phyloP scores from a whole-genome alignment of 1,140 invertebrate species.

The Tribolium madens region DNA sequence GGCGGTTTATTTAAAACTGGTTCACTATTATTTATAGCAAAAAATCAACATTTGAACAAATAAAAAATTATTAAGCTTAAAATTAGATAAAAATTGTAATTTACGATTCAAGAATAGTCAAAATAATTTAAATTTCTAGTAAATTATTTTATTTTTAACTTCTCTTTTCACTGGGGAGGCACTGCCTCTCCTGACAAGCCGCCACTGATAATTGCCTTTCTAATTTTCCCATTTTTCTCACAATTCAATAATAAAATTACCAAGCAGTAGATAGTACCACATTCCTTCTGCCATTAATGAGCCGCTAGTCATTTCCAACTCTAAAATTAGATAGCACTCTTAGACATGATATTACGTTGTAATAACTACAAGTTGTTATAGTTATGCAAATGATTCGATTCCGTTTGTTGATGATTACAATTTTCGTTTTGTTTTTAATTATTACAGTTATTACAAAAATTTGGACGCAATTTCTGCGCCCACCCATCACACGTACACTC shows the following conservation, averaged over 20 bases:
- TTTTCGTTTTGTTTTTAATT: neutral
- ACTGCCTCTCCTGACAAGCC: too few relatives aligned
- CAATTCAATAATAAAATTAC: constrained; percentile 17
- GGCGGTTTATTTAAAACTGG: too few relatives aligned
- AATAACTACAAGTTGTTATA: constrained; percentile 24
- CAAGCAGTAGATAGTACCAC: neutral
- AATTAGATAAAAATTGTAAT: too few relatives aligned
- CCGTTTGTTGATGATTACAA: constrained; percentile 10
- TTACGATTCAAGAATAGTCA: too few relatives aligned
- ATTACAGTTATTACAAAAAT: neutral
- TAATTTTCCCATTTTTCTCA: neutral
- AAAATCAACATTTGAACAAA: too few relatives aligned
- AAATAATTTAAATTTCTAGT: too few relatives aligned
- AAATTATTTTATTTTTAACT: too few relatives aligned
- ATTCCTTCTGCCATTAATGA: constrained; percentile 10
- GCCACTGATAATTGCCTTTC: too few relatives aligned
- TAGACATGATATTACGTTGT: neutral
- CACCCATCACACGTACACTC: neutral
- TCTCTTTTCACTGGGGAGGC: too few relatives aligned
- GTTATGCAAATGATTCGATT: constrained; percentile 18
- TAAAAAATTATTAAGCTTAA: too few relatives aligned
- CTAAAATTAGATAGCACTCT: constrained; percentile 29
- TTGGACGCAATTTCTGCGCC: neutral
- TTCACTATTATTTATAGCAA: too few relatives aligned
- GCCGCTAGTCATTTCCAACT: constrained; percentile 13